These are phyloP conservation scores for Urechis unicinctus DNA, from an alignment of 2,888 invertebrate species.

Conservation along the genomic window DNA sequence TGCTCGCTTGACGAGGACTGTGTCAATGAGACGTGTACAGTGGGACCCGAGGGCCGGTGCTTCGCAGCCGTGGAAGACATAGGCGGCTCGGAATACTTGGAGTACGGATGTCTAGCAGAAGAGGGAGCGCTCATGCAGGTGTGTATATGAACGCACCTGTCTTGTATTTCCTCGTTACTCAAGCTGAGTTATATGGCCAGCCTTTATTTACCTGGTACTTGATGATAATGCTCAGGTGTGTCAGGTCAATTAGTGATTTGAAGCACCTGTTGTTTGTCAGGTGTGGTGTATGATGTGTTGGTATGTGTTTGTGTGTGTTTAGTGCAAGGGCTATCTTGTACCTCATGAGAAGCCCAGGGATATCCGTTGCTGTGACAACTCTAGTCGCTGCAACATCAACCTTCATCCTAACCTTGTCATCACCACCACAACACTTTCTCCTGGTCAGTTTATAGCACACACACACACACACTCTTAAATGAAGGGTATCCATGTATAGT, in stretches of 20 bases:
- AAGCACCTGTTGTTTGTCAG: background rate
- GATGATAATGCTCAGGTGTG: no score
- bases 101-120: slow-evolving; percentile 15
- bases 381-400: background rate
- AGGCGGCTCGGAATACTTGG: slow-evolving; percentile 4
- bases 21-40: slow-evolving; percentile 10
- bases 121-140: slow-evolving; percentile 17
- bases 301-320: background rate
- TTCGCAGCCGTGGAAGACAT: slow-evolving; percentile 11
- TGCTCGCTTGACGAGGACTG: slow-evolving; percentile 10
- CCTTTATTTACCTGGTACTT: no score
- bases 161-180: no score
- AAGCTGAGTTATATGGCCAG: no score
- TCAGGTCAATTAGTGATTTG: background rate
- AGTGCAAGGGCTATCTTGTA: background rate
- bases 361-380: background rate
- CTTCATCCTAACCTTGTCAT: background rate
- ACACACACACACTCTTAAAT: background rate
- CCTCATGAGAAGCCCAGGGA: background rate
- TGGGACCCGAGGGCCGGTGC: slow-evolving; percentile 11
- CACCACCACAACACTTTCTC: background rate
- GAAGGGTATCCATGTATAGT: no score
- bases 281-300: background rate
- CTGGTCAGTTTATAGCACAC: background rate
- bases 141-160: no score